These are phyloP conservation scores for Nomada goodeniana DNA, from an alignment of 2,888 invertebrate species.

Conservation along the genomic window DNA sequence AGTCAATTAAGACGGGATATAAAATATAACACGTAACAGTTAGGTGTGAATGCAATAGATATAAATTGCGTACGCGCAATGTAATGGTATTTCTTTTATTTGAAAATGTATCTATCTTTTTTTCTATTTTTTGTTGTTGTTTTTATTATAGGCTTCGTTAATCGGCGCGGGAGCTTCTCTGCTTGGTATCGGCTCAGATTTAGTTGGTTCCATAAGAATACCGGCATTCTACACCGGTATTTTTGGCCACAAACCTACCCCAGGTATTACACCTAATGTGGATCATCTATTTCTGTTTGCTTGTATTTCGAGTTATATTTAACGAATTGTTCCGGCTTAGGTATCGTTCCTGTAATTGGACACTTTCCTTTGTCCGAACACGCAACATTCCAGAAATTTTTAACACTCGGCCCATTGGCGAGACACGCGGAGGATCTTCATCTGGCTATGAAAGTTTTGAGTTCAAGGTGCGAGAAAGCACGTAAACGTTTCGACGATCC, in stretches of 20 bases:
- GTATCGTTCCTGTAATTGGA: conserved; percentile 86
- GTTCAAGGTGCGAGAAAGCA: conserved; percentile 83
- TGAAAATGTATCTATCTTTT: too few species aligned
- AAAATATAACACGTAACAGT: too few species aligned
- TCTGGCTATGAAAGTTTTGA: conserved; percentile 88
- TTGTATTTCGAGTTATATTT: background rate
- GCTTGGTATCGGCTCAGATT: conserved; percentile 93
- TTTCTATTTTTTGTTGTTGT: background rate
- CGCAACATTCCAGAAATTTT: conserved; percentile 84
- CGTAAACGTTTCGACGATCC: conserved; percentile 85
- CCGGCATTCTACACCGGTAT: conserved; percentile 95
- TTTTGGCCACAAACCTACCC: conserved; percentile 94
- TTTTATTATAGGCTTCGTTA: conserved; percentile 87
- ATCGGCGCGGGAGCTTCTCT: conserved; percentile 91
- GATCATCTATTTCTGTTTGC: background rate
- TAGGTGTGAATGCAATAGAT: background rate
- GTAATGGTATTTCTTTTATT: background rate
- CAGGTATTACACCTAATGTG: conserved; percentile 84
- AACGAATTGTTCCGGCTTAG: conserved; percentile 78
- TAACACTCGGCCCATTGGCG: conserved; percentile 90
- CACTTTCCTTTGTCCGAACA: conserved; percentile 87
- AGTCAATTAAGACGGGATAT: background rate
- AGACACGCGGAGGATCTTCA: conserved; percentile 91
- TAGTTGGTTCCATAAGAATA: conserved; percentile 94
- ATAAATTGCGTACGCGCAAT: background rate